Conservation (phyloP, 2,888 invertebrate species). For the Nephrotoma guestfalica region DNA sequence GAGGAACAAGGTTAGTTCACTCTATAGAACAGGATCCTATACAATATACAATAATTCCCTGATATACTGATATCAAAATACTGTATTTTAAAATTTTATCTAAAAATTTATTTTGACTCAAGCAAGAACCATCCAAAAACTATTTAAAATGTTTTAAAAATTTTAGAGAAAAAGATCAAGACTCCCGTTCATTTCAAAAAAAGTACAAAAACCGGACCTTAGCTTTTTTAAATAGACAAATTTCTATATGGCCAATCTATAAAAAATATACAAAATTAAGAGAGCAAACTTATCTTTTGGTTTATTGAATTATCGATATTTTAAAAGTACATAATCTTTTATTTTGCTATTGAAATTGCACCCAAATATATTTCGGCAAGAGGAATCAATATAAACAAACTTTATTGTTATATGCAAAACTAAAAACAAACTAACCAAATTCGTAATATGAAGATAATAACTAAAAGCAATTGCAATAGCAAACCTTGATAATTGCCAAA, state of each 20-base stretch:
- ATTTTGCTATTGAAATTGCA: background rate
- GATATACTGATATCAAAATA: constrained; percentile 7
- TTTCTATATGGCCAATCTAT: constrained; percentile 1
- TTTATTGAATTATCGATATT: constrained; percentile 1
- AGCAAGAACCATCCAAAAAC: constrained; percentile 1
- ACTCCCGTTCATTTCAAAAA: background rate
- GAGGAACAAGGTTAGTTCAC: constrained; percentile 38
- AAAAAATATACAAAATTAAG: constrained; percentile 2
- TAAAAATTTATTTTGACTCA: constrained; percentile 1
- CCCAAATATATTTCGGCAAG: background rate
- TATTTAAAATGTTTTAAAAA: background rate
- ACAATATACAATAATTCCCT: constrained; percentile 14
- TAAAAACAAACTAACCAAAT: background rate
- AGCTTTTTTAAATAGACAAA: background rate
- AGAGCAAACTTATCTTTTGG: background rate
- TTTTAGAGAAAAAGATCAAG: background rate
- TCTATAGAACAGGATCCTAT: constrained; percentile 34
- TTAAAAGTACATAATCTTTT: background rate
- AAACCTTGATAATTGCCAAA: background rate
- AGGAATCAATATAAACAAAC: background rate
- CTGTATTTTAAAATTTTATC: constrained; percentile 3
- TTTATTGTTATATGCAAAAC: background rate
- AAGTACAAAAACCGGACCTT: background rate
- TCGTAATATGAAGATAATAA: background rate
- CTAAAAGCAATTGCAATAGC: background rate